phyloP scores from a whole-genome alignment of 2,888 invertebrate genomes.

The Colletes collaris region DNA sequence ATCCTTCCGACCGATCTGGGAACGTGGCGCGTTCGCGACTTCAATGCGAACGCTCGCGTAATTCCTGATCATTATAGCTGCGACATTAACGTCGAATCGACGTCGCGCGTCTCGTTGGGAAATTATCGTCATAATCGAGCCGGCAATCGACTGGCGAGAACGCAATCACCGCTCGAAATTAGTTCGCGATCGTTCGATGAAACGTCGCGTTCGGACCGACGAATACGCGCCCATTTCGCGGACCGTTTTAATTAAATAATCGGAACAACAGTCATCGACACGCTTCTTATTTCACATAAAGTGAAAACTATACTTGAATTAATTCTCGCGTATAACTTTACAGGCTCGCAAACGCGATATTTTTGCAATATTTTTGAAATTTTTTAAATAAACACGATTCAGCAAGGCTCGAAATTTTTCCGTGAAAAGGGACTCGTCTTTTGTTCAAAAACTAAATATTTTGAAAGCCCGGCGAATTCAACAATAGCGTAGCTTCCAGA shows the following conservation, averaged over 20 bases:
- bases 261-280: too few relatives aligned
- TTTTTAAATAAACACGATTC: too few relatives aligned
- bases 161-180: background rate
- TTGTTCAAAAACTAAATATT: too few relatives aligned
- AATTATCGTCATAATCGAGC: slow-evolving; percentile 17
- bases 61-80: slow-evolving; percentile 3
- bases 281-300: too few relatives aligned
- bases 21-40: slow-evolving; percentile 11
- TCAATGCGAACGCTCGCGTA: slow-evolving; percentile 8
- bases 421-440: too few relatives aligned
- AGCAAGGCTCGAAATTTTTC: too few relatives aligned
- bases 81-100: slow-evolving; percentile 9
- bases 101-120: background rate
- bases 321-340: too few relatives aligned
- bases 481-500: too few relatives aligned
- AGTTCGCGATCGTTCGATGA: slow-evolving; percentile 14
- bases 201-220: background rate
- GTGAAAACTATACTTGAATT: too few relatives aligned
- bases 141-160: background rate
- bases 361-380: too few relatives aligned
- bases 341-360: too few relatives aligned
- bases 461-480: too few relatives aligned
- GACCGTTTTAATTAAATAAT: background rate
- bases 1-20: slow-evolving; percentile 18
- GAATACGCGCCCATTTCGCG: background rate